Base-by-base conservation (phyloP, 1,140 invertebrate species). In the Centruroides sculpturatus region DNA sequence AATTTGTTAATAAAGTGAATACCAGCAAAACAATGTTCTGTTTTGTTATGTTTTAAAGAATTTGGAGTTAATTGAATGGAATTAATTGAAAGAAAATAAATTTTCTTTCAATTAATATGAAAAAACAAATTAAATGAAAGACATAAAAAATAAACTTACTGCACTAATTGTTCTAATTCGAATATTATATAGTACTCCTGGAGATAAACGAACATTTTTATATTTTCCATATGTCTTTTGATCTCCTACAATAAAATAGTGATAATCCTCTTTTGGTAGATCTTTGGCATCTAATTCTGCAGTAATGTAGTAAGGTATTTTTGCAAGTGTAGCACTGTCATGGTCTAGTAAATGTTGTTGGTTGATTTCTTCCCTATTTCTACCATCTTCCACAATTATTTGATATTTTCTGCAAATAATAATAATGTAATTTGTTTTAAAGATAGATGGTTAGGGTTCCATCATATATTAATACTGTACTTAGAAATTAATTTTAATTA, bases 241-340 rank as follows among this genome's bases (percentile, higher is more conserved):
- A 49, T 66, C 62, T 3, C 65, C 65, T 35, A 66, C 62, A 8
- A 64, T 51, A 56, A 59, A 66, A 12, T 51, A 36, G 0, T 63
- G 55, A 13, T 64, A 52, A 3, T 56, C 62, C 3, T 41, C 10
- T 9, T 59, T 34, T 7, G 62, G 52, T 0, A 66, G 53, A 11
- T 66, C 59, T 4, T 23, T 54, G 3, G 57, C 53, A n/a, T 66
- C 57, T 35, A 64, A 41, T 46, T 64, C 59, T n/a, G 59, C 59
- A 12, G 65, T 57, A 9, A 66, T 61, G 13, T 66, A 66, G 23
- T 64, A 66, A 2, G 61, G 56, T 0, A 65, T 34, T 6, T 35
- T 47, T 3, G 60, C 48, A 1, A 59, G 49, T 35, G 55, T 59
- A 11, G 56, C 62, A 4, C n/a, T 61, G 5, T 60, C 49, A 50